Percentiles rank a stretch among this genome's conserved stretches.
phyloP scores from a whole-genome alignment of 2,797 vertebrate species.

The Sardinella longiceps region DNA sequence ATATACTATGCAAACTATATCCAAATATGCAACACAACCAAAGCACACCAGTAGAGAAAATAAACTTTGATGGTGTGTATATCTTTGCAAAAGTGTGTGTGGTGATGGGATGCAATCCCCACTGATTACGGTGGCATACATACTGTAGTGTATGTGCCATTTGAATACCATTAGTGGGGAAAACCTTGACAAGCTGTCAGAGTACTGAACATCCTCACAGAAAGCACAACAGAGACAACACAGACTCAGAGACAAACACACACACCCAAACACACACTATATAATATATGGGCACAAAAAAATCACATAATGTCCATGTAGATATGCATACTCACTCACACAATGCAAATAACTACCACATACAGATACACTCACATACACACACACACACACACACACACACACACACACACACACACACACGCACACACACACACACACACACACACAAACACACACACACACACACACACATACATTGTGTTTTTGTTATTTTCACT shows the following conservation, averaged over 20 bases:
- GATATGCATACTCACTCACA: conserved; percentile 11
- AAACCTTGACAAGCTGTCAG: conserved; percentile 70
- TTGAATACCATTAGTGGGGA: conserved; percentile 71
- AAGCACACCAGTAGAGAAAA: background rate
- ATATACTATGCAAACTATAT: background rate
- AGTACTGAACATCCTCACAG: conserved; percentile 22
- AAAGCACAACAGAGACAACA: conserved; percentile 24
- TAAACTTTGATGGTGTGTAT: background rate
- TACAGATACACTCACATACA: background rate
- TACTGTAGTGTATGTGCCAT: conserved; percentile 33
- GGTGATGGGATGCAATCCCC: background rate
- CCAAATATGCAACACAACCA: background rate
- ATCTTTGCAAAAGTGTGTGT: background rate
- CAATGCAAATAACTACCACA: too few relatives aligned
- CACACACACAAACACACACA: conserved; percentile 22
- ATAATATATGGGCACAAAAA: background rate
- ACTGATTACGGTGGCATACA: conserved; percentile 48
- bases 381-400: conserved; percentile 19
- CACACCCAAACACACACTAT: conserved; percentile 21
- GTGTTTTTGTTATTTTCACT: background rate
- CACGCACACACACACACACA: conserved; percentile 26
- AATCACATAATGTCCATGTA: background rate
- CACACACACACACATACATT: conserved; percentile 38
- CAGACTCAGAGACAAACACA: conserved; percentile 30
- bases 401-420: conserved; percentile 18